Base-by-base conservation (phyloP, 2,113 vertebrate species). In the Micronycteris hirsuta region DNA sequence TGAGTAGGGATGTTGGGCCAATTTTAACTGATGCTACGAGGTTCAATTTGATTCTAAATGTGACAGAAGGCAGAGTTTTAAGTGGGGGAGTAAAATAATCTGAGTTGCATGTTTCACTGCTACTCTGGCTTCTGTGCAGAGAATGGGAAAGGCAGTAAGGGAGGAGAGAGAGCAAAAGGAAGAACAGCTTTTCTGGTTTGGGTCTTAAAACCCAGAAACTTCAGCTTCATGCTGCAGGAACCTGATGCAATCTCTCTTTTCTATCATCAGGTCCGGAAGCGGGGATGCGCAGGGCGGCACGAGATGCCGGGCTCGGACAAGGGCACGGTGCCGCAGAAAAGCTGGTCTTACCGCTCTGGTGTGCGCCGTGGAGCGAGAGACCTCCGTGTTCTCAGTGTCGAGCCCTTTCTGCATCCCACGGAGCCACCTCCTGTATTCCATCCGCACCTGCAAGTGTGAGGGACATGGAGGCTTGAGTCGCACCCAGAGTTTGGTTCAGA, bases 371-470 rank as follows among this genome's bases (percentile, higher is more conserved):
- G 93, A 94, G 1, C 0, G 49, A 12, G 94, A 91, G 7, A 86
- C 7, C 4, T 89, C 96, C 4, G 12, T 45, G 13, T 54, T 97
- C 38, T 96, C 92, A 0, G 19, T 80, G 28, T 91, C 78, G 5
- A 7, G 3, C 0, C 33, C 91, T 93, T 47, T 96, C 76, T 15
- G 14, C 63, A 56, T 15, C 4, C 74, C 6, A 1, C 17, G 0
- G 33, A 97, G 49, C 90, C 97, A 97, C 28, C 86, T 96, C 86
- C 70, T 96, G 31, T 94, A 97, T 85, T 97, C 96, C 93, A 86
- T 95, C 26, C 41, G 91, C 6, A 98, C 97, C 97, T 98, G 61
- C 3, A 41, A 52, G 82, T 61, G 71, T 68, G 36, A 94, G 71
- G 68, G 63, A 65, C 20, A 78, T 0, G 41, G 91, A 85, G 13